Evolutionary conservation across 2,888 invertebrate genomes (phyloP).

Genomic region (Glyphotaelius pellucidus): DNA sequence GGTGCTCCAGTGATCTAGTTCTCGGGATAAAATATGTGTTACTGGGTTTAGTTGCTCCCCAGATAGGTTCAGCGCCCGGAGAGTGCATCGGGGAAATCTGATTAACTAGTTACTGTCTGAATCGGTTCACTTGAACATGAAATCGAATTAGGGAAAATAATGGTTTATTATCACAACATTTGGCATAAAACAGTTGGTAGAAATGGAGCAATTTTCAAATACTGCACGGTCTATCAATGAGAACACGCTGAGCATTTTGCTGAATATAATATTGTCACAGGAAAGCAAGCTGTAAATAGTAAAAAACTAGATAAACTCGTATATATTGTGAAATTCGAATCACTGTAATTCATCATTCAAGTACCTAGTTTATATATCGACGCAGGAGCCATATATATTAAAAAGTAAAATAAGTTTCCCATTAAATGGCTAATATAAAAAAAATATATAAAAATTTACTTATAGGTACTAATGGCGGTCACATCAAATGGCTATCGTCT

Average conservation of each 20-base stretch:
- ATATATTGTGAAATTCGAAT: no score
- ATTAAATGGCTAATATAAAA: no score
- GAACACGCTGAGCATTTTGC: background rate
- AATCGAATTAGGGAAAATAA: background rate
- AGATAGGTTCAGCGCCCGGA: background rate
- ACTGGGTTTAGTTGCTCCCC: slow-evolving; percentile 39
- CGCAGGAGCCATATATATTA: no score
- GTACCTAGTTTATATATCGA: no score
- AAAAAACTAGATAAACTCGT: no score
- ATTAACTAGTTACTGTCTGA: background rate
- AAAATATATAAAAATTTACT: no score
- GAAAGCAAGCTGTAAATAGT: no score
- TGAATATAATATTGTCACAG: background rate
- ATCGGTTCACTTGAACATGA: background rate
- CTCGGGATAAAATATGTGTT: slow-evolving; percentile 50
- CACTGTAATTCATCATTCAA: no score
- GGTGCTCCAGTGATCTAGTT: slow-evolving; percentile 53
- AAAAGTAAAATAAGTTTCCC: no score
- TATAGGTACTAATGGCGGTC: no score
- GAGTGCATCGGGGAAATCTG: background rate
- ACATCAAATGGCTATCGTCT: no score
- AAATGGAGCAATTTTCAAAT: background rate
- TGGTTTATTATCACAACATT: background rate
- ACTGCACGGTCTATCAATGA: background rate
- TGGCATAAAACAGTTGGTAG: background rate